Evolutionary conservation across 2,797 vertebrate genomes (phyloP), one percentile per base, ranked within the genome.

Genomic region (Sebastes vulpes): DNA sequence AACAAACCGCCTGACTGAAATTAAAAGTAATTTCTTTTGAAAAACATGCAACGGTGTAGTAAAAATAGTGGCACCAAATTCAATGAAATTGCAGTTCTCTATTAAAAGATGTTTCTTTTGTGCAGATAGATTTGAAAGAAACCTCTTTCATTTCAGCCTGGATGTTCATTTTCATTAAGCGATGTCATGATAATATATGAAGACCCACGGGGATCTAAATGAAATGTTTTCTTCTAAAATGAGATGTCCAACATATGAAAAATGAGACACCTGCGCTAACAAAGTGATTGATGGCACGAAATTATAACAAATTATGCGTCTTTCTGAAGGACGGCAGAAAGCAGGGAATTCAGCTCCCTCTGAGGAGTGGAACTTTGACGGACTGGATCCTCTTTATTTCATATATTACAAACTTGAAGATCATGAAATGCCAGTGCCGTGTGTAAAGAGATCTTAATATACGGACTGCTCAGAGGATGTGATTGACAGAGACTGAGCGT

Each of bases 251-350:
- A 1, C 18, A 0, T 73, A 61, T 83, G 88, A 87, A 52, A 63
- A 82, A 89, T 74, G 84, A 75, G 69, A 67, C 70, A 38, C 66
- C 46, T 11, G 11, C 7, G 1, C 74, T 63, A 29, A 65, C 46
- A 18, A 29, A 52, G 31, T 91, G 87, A 91, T 82, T 75, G 87
- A 90, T 83, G 75, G 57, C 48, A 7, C 1, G 1, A 23, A 70
- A 85, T 86, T 79, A 72, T 35, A 72, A 86, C 61, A 48, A 74
- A 88, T 82, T n/a, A 68, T 7, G 42, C 9, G 1, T 72, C 32
- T 32, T 65, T 56, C 10, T 75, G 72, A 63, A 35, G 75, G 54
- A 64, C 5, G 50, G 25, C 38, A 4, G 66, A 1, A 18, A 35
- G 60, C 48, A 5, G 42, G 9, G 54, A 31, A 23, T 64, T 20